Evolutionary conservation across 2,888 invertebrate genomes (phyloP).

Genomic region (Ennomos quercinarius): DNA sequence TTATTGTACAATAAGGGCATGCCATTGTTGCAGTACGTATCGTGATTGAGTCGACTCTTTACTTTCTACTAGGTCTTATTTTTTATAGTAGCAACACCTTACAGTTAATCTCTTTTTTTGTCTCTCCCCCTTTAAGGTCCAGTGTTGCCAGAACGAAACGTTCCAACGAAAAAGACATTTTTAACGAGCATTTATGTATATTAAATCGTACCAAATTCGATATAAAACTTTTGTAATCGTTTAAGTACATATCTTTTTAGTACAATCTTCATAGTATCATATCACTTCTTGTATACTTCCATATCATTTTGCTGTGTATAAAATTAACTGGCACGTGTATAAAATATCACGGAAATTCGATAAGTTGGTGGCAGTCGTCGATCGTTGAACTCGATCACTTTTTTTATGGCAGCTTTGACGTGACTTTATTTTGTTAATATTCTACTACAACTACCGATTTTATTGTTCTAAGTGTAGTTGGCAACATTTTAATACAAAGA

Average conservation of each 20-base stretch:
- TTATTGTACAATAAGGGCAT: slow-evolving; percentile 84
- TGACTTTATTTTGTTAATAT: slow-evolving; percentile 44
- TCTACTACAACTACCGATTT: slow-evolving; percentile 24
- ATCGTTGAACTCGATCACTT: slow-evolving; percentile 43
- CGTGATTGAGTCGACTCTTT: slow-evolving; percentile 78
- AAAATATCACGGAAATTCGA: slow-evolving; percentile 66
- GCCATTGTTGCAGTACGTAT: slow-evolving; percentile 84
- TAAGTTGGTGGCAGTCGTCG: slow-evolving; percentile 40
- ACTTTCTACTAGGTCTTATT: slow-evolving; percentile 40
- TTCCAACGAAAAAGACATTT: slow-evolving; percentile 79
- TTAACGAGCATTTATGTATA: slow-evolving; percentile 80
- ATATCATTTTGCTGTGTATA: slow-evolving; percentile 82
- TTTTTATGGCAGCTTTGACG: slow-evolving; percentile 48
- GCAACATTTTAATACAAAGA: slow-evolving; percentile 22
- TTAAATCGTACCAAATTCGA: slow-evolving; percentile 76
- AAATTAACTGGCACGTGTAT: slow-evolving; percentile 67
- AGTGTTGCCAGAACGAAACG: slow-evolving; percentile 72
- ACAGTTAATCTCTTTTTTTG: slow-evolving; percentile 50
- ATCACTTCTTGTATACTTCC: slow-evolving; percentile 83
- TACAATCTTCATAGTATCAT: slow-evolving; percentile 82
- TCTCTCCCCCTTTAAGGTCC: slow-evolving; percentile 49
- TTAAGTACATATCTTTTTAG: slow-evolving; percentile 84
- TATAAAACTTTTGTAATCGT: slow-evolving; percentile 70
- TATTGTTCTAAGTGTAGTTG: slow-evolving; percentile 22
- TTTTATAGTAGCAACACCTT: slow-evolving; percentile 50